Evolutionary conservation across 2,888 invertebrate genomes (phyloP), one percentile per base, ranked within the genome.

Genomic region (Heliconius erato): DNA sequence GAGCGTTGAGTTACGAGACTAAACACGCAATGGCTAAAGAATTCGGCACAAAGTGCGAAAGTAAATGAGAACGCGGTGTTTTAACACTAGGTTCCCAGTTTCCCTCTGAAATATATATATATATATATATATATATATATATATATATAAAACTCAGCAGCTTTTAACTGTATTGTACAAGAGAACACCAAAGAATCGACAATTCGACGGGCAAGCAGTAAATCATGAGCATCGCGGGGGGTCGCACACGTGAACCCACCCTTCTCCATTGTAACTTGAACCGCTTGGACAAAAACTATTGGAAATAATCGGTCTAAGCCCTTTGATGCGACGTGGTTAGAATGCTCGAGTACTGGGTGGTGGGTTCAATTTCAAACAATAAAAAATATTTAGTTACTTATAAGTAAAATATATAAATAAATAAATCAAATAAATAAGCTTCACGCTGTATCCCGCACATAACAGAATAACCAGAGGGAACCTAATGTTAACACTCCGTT

Each of bases 201-300:
- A 81, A 81, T 77, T 71, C 77, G 77, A 78, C 81, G 71, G 72
- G 81, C 49, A 44, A 32, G 71, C 65, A 71, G 71, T 82, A 82
- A 82, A 82, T 82, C 82, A 82, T 81, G 69, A 16, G 82, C 82
- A 40, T 44, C 76, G 82, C 82, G 82, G 79, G 82, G 82, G 82
- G 83, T 79, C 83, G 82, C 74, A 82, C 83, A 83, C 82, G 82
- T 82, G 82, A 79, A 69, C 23, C 32, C 59, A 80, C 72, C 79
- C 79, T 72, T 49, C 54, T 9, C 82, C 84, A 84, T 74, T 79
- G 81, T 85, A 85, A 82, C 71, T 79, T 84, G 86, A 85, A 83
- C 84, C 76, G 44, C 80, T 11, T 79, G 77, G 68, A 79, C 68
- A 79, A 83, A 81, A 79, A 81, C 81, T 69, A 79, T 40, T 65